Conservation (phyloP, 2,888 invertebrate species). For the Rotaria magnacalcarata region DNA sequence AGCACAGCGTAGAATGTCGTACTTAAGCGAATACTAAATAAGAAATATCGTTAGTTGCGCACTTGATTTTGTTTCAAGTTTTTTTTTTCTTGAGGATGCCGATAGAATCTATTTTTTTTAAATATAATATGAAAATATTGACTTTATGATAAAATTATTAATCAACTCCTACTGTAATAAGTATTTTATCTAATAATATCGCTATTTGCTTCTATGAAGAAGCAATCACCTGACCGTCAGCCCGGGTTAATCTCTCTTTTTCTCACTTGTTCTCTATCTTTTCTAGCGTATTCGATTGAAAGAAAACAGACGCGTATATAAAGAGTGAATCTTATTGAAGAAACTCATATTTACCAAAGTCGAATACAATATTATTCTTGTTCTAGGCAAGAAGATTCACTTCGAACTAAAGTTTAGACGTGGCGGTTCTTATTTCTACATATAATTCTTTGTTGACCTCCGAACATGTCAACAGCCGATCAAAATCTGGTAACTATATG, state of each 20-base stretch:
- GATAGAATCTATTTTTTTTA: too few relatives aligned
- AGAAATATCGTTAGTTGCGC: too few relatives aligned
- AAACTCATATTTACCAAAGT: neutral
- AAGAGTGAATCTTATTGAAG: neutral
- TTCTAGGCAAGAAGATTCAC: neutral
- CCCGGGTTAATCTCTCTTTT: neutral
- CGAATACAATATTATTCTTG: neutral
- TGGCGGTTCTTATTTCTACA: neutral
- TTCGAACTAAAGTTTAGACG: neutral
- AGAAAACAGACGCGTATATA: neutral
- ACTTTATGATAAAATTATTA: too few relatives aligned
- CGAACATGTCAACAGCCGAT: conserved; percentile 13
- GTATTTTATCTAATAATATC: too few relatives aligned
- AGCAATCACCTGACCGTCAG: too few relatives aligned
- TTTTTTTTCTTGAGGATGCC: too few relatives aligned
- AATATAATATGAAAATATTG: too few relatives aligned
- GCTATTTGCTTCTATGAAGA: too few relatives aligned
- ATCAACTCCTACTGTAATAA: too few relatives aligned
- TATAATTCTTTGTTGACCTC: neutral
- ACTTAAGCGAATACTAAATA: too few relatives aligned
- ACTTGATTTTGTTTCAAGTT: too few relatives aligned
- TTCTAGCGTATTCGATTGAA: neutral
- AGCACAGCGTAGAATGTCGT: too few relatives aligned
- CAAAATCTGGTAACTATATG: neutral
- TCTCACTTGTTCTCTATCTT: neutral